phyloP scores from a whole-genome alignment of 92 coral and sea anemone species.

The Bergia puertoricense region DNA sequence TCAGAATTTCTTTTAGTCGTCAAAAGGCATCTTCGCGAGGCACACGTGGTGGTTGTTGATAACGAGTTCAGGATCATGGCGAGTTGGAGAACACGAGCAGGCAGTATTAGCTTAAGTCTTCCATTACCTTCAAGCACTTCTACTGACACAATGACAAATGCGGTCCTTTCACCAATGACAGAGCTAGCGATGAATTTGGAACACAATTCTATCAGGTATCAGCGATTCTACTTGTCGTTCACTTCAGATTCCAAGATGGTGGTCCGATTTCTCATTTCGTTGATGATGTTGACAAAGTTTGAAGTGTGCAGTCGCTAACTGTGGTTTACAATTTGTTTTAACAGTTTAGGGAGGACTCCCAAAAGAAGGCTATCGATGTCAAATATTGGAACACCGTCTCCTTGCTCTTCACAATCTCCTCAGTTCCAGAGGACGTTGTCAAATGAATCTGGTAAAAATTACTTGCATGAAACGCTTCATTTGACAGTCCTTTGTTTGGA shows the following conservation, averaged over 20 bases:
- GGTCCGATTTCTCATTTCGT: not conserved
- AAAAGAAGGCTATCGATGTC: conserved; percentile 90
- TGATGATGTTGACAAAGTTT: not conserved
- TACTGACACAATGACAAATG: conserved; percentile 66
- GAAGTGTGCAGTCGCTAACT: not conserved
- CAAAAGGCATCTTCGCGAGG: conserved; percentile 47
- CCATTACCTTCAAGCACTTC: conserved; percentile 61
- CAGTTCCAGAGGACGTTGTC: conserved; percentile 79
- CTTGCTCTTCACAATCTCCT: conserved; percentile 65
- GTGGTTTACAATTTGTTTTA: conserved; percentile 22
- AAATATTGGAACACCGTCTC: conserved; percentile 72
- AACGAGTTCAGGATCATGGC: conserved; percentile 82
- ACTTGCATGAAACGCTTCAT: not conserved
- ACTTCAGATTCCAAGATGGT: conserved; percentile 10
- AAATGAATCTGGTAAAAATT: conserved; percentile 87
- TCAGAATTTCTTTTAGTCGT: conserved; percentile 14
- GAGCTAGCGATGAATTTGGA: conserved; percentile 90
- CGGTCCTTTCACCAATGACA: conserved; percentile 94
- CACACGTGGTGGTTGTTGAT: conserved; percentile 34
- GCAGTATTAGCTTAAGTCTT: conserved; percentile 78
- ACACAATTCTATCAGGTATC: conserved; percentile 78
- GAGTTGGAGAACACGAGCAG: conserved; percentile 83
- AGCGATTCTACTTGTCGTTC: conserved; percentile 6
- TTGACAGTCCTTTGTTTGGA: conserved; percentile 17
- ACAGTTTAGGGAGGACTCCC: conserved; percentile 87